Conservation (phyloP, 1,140 invertebrate species). For the Stegodyphus dumicola region DNA sequence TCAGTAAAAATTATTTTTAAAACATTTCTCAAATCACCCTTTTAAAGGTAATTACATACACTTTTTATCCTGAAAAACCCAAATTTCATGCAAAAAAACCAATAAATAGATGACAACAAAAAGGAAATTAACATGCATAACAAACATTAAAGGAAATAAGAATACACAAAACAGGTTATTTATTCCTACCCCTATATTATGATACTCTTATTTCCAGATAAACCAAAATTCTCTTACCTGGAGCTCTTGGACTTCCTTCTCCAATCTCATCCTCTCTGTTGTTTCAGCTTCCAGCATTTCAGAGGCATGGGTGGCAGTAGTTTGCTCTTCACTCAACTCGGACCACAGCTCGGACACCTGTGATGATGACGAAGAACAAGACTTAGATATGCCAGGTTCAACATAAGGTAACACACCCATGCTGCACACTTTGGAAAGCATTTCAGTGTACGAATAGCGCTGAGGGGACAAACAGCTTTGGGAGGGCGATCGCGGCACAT, state of each 20-base stretch:
- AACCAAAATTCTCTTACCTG: constrained; percentile 69
- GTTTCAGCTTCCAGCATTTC: constrained; percentile 88
- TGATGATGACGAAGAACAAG: constrained; percentile 63
- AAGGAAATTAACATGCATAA: no score
- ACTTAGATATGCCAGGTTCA: constrained; percentile 39
- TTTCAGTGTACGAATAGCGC: constrained; percentile 56
- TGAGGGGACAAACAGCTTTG: constrained; percentile 45
- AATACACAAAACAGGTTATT: no score
- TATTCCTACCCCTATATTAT: no score
- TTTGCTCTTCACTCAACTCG: constrained; percentile 90
- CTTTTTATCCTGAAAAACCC: no score
- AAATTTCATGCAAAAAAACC: no score
- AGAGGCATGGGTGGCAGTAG: constrained; percentile 85
- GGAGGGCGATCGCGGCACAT: constrained; percentile 44
- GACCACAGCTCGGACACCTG: constrained; percentile 91
- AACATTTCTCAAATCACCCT: no score
- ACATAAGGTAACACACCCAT: constrained; percentile 36
- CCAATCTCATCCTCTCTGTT: constrained; percentile 73
- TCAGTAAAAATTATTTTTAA: no score
- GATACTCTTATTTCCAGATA: no score
- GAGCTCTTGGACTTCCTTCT: constrained; percentile 86
- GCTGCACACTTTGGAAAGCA: constrained; percentile 54
- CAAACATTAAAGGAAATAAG: no score
- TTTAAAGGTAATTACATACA: no score
- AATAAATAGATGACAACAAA: no score